Base-by-base conservation (phyloP, 2,888 invertebrate genomes). In the Holacanthella duospinosa region DNA sequence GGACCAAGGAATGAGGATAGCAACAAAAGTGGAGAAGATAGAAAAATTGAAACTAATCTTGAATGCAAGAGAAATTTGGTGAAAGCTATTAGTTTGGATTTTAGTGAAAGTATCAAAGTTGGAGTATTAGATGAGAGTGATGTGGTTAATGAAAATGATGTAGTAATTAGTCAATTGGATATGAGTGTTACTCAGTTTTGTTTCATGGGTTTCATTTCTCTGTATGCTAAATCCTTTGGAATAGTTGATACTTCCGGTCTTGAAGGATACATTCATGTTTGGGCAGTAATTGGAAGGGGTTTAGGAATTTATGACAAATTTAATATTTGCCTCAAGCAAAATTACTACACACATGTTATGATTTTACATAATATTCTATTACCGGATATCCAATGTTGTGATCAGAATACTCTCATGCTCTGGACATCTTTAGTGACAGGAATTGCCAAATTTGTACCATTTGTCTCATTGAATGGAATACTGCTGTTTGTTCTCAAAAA, bases 161-260 rank as follows among this genome's bases (percentile, higher is more conserved):
- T 29, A n/a, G 27, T 44, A 9, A 85, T 92, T 43, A 85, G 86
- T 0, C 93, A 93, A 76, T 82, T 86, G 68, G 92, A 93, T 75
- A 84, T 94, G 82, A 87, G 87, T 0, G 76, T 93, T 12, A 91
- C 93, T 0, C 90, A 89, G 77, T 89, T 89, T 75, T 92, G 90
- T 2, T 93, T 93, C 75, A 82, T 93, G 75, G 93, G 91, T 0
- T 85, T 85, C 69, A 80, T 84, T 0, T 75, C 89, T 0, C 75
- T 87, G 3, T 82, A 83, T 59, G 82, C 84, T 9, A 12, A 44
- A 4, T 62, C 62, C 26, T 69, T 72, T 58, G 71, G 72, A 9
- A 64, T 72, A 19, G 19, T 24, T 3, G 43, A 58, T 16, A 48
- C 9, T 12, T 24, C 9, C 1, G 68, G 67, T 2, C 43, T 68